A percentile compares a stretch with the other conserved stretches of the same genome.
Evolutionary conservation across 2,113 vertebrate genomes (phyloP).

Genomic region (Bos javanicus): DNA sequence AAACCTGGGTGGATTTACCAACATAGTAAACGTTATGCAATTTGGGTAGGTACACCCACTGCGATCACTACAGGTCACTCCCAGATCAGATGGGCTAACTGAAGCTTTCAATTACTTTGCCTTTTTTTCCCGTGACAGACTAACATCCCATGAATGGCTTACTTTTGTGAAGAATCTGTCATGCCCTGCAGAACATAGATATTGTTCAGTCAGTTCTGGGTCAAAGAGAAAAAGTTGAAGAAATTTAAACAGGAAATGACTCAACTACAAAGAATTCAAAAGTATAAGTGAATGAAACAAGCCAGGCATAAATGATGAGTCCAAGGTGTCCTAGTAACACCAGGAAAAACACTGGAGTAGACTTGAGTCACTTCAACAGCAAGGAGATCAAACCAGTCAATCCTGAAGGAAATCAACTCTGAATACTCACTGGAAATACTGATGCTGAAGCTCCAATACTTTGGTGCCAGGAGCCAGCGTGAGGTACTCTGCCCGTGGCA

Average conservation of each 20-base stretch:
- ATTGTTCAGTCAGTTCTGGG: not conserved
- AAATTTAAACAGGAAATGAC: conserved; percentile 47
- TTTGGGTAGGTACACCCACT: not conserved
- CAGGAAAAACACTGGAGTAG: not conserved
- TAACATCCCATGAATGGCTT: not conserved
- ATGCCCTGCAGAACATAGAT: not conserved
- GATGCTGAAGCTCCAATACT: not conserved
- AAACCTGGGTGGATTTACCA: not conserved
- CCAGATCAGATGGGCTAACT: not conserved
- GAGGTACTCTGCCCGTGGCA: too few relatives aligned
- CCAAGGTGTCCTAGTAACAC: not conserved
- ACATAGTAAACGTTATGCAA: not conserved
- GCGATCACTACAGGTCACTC: not conserved
- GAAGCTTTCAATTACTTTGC: not conserved
- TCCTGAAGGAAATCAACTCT: not conserved
- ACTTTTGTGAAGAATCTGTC: not conserved
- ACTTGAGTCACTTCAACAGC: not conserved
- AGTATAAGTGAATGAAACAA: not conserved
- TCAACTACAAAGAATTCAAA: conserved; percentile 6
- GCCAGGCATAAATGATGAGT: not conserved
- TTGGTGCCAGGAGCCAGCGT: not conserved
- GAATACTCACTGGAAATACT: not conserved
- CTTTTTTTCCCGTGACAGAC: not conserved
- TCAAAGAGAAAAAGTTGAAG: conserved; percentile 27
- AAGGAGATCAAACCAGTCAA: not conserved